Evolutionary conservation across 2,888 invertebrate species (phyloP), one percentile per base, ranked within the genome.

Genomic region (Harmothoe impar): DNA sequence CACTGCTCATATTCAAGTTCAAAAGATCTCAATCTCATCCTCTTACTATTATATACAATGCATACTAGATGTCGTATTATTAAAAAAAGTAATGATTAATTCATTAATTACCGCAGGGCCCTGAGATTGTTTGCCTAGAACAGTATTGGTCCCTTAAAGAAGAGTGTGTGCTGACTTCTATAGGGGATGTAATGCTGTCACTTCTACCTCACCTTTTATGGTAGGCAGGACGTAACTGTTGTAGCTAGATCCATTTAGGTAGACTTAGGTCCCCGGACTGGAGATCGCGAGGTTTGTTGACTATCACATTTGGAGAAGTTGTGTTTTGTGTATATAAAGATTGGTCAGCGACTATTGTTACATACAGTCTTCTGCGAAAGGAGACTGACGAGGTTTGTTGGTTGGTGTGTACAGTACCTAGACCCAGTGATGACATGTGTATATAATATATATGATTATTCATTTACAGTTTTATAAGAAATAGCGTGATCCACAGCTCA

Each of bases 101-200:
- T 43, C 10, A 43, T 7, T 43, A 17, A 62, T n/a, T 43, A 86
- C 86, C 12, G 86, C 52, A 56, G 56, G 54, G 86, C 86, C 86
- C 86, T 86, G 86, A 86, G 86, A 86, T 86, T 86, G 86, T 86
- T 86, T 86, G 86, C 86, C 86, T 86, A 56, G 86, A 54, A 54
- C 86, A 86, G 86, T 86, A 20, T 86, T 86, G 86, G 86, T 86
- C 86, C 54, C 86, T 52, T 52, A 86, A 86, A 86, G 86, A 86
- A 86, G 86, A 54, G n/a, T 54, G 51, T 20, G 12, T 25, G 52
- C 84, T 25, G 86, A 31, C 86, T 86, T 86, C 86, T 86, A 31
- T 86, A 56, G 51, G 86, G 54, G 86, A 86, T 86, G 86, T 86
- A 86, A 86, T 86, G n/a, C 25, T 86, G 86, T 86, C 52, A 17